phyloP scores from a whole-genome alignment of 2,888 invertebrate species.

The Caenorhabditis sp. region DNA sequence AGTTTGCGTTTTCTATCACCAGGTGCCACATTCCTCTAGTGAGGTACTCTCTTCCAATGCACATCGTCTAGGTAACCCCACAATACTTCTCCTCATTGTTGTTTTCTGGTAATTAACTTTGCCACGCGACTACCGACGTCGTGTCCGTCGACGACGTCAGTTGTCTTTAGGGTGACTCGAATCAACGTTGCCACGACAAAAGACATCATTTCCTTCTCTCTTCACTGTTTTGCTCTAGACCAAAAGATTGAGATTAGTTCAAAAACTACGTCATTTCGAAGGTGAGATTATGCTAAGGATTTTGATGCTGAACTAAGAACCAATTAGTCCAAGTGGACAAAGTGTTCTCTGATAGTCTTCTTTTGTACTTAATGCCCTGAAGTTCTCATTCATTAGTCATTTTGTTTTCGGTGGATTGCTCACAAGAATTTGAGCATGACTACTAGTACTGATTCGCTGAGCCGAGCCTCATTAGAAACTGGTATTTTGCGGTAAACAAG shows the following conservation, averaged over 20 bases:
- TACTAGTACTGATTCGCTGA: not conserved
- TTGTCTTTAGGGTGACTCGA: slow-evolving; percentile 4
- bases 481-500: not conserved
- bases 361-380: not conserved
- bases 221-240: not conserved
- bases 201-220: slow-evolving; percentile 18
- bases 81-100: slow-evolving; percentile 1
- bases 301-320: slow-evolving; percentile 1
- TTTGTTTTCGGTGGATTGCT: no score
- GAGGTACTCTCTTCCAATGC: no score
- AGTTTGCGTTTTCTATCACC: no score
- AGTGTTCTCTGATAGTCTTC: slow-evolving; percentile 19
- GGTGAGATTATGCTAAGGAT: slow-evolving; percentile 6
- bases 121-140: not conserved
- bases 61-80: slow-evolving; percentile 7
- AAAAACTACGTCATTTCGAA: slow-evolving; percentile 29
- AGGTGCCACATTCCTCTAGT: not conserved
- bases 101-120: not conserved
- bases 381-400: slow-evolving; percentile 10
- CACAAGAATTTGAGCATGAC: not conserved
- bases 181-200: not conserved
- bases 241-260: slow-evolving; percentile 27
- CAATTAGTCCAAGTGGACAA: slow-evolving; percentile 6
- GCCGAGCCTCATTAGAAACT: not conserved
- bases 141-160: not conserved